These are phyloP conservation scores for Allygus modestus DNA, from an alignment of 2,888 invertebrate genomes.

Conservation along the genomic window DNA sequence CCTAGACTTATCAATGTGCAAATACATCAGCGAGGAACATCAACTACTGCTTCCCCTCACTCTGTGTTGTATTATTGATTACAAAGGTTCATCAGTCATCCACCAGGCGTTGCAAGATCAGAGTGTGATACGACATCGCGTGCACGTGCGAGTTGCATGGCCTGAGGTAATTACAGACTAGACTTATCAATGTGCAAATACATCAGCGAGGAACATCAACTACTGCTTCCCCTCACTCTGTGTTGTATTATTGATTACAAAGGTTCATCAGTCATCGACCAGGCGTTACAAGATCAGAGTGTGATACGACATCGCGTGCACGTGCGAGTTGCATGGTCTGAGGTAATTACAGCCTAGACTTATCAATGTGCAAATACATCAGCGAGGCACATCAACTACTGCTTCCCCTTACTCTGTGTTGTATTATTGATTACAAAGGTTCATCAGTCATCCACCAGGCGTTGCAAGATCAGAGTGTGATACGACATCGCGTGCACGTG, in stretches of 20 bases:
- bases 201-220: constrained; percentile 4
- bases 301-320: constrained; percentile 11
- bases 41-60: not conserved
- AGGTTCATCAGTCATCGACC: constrained; percentile 9
- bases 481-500: constrained; percentile 6
- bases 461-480: not conserved
- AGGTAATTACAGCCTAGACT: constrained; percentile 17
- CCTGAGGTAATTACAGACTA: constrained; percentile 10
- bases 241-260: constrained; percentile 26
- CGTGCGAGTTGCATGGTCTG: not conserved
- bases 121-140: constrained; percentile 9
- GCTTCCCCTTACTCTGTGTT: not conserved
- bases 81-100: constrained; percentile 15
- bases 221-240: not conserved
- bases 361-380: constrained; percentile 34
- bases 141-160: not conserved
- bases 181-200: constrained; percentile 26
- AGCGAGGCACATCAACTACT: not conserved
- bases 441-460: not conserved
- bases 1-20: constrained; percentile 19
- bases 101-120: not conserved
- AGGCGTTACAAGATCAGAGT: not conserved
- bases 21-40: constrained; percentile 16
- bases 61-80: constrained; percentile 21
- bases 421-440: constrained; percentile 23